Evolutionary conservation across 2,797 vertebrate genomes (phyloP).

Genomic region (Anguilla marmorata): DNA sequence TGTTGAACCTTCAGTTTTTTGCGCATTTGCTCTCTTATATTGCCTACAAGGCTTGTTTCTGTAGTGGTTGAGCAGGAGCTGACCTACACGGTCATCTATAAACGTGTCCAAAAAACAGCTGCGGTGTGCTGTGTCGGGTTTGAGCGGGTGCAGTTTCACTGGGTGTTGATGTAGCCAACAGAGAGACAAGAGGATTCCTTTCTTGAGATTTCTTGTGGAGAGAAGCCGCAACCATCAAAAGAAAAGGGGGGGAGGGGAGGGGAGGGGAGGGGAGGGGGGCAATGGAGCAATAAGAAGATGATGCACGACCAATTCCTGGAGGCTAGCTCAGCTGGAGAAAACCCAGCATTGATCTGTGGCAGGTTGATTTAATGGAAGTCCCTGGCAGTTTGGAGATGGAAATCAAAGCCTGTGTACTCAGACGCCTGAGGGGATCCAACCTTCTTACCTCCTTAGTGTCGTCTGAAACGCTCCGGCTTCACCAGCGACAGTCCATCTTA

Average conservation of each 20-base stretch:
- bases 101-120: not conserved
- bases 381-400: not conserved
- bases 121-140: not conserved
- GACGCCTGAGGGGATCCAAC: constrained; percentile 24
- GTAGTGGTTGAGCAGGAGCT: not conserved
- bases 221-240: not conserved
- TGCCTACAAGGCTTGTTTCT: not conserved
- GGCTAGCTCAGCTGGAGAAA: not conserved
- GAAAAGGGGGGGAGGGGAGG: not conserved
- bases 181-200: not conserved
- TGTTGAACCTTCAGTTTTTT: not conserved
- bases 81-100: not conserved
- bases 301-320: constrained; percentile 21
- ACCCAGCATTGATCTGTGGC: constrained; percentile 18
- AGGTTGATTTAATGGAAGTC: constrained; percentile 17
- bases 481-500: constrained; percentile 21
- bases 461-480: constrained; percentile 46
- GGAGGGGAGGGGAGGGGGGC: not conserved
- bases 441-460: constrained; percentile 49
- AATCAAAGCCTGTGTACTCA: constrained; percentile 6
- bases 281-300: not conserved
- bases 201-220: not conserved
- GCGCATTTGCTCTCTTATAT: not conserved
- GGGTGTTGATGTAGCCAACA: not conserved
- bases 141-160: not conserved